These are phyloP conservation scores for Lytechinus pictus DNA, from an alignment of 35 echinoderm and acorn worm genomes.

Conservation along the genomic window DNA sequence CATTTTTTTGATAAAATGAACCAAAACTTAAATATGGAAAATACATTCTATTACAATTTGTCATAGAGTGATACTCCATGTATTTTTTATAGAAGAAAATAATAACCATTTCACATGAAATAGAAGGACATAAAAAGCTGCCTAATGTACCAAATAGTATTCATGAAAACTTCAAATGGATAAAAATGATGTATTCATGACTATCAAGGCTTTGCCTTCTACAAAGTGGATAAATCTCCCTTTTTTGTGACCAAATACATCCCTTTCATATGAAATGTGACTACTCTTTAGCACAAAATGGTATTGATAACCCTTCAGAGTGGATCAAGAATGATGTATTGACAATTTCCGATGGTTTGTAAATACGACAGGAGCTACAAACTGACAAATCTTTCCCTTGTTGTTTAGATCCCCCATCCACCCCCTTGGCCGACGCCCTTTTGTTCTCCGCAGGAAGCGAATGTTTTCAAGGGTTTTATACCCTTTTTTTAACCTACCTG, in stretches of 20 bases:
- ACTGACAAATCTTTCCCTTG: neutral
- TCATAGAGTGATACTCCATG: no score
- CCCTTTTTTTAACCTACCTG: neutral
- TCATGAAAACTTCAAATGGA: neutral
- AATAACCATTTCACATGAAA: no score
- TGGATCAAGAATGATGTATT: neutral
- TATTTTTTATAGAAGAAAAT: no score
- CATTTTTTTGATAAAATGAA: no score
- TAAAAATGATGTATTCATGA: neutral
- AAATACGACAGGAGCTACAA: neutral
- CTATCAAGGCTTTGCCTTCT: neutral
- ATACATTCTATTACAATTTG: no score
- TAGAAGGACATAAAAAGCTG: neutral
- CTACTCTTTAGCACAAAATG: neutral
- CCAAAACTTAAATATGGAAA: no score
- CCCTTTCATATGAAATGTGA: neutral
- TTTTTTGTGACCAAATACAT: neutral
- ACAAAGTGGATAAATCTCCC: neutral
- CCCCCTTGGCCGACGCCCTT: neutral
- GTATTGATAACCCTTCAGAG: neutral
- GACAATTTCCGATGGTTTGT: neutral
- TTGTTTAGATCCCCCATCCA: neutral
- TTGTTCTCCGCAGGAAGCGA: slow-evolving; percentile 11
- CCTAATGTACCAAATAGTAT: neutral
- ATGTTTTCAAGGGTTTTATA: neutral